Evolutionary conservation across 2,888 invertebrate genomes (phyloP).

Genomic region (Fragum sueziense): DNA sequence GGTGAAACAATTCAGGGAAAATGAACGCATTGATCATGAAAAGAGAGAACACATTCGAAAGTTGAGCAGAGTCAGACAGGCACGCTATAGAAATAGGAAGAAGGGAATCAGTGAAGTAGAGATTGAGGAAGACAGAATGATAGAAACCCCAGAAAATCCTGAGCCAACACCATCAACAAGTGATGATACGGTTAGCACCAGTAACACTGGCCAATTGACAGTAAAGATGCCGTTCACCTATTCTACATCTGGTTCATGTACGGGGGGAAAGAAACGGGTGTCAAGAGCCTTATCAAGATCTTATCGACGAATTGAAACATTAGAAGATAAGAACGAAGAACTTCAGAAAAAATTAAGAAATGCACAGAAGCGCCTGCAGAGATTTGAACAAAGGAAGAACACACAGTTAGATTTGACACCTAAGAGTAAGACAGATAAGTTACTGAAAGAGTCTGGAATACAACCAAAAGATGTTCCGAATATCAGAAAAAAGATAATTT

Average conservation of each 20-base stretch:
- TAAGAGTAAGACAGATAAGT: constrained; percentile 23
- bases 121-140: not conserved
- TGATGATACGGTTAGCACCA: constrained; percentile 14
- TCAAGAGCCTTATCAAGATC: constrained; percentile 19
- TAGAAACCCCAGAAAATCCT: not conserved
- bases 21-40: not conserved
- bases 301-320: constrained; percentile 29
- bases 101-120: not conserved
- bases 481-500: constrained; percentile 29
- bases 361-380: constrained; percentile 12
- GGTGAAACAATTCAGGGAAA: constrained; percentile 8
- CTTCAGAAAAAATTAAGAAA: constrained; percentile 18
- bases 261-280: constrained; percentile 3
- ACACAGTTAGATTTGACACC: constrained; percentile 6
- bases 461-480: constrained; percentile 26
- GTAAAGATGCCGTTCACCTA: not conserved
- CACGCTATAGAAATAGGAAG: not conserved
- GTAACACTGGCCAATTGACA: not conserved
- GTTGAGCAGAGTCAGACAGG: not conserved
- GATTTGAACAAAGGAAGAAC: constrained; percentile 5
- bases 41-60: not conserved
- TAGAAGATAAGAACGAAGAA: constrained; percentile 35
- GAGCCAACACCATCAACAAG: not conserved
- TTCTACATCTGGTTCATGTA: not conserved
- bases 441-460: constrained; percentile 22